A percentile compares a stretch with the other conserved stretches of the same genome.
phyloP scores from a whole-genome alignment of 2,888 invertebrate genomes.

The Dioctria rufipes region DNA sequence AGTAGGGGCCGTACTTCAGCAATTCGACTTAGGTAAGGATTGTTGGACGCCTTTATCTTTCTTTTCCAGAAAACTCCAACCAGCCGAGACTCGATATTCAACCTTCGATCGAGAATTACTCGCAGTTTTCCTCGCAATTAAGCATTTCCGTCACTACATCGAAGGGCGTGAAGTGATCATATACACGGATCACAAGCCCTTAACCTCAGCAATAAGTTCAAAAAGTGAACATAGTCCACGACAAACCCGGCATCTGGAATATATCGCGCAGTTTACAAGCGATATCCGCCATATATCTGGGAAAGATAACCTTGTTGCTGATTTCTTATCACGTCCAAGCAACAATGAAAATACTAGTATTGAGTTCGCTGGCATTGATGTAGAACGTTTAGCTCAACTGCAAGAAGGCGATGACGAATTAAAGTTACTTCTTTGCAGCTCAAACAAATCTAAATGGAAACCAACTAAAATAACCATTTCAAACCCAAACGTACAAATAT shows the following conservation, averaged over 20 bases:
- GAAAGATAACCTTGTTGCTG: constrained; percentile 52
- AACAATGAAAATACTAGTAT: neutral
- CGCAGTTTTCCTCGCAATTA: too few species aligned
- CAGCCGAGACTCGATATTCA: too few species aligned
- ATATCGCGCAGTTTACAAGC: constrained; percentile 52
- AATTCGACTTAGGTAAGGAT: too few species aligned
- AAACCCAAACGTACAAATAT: neutral
- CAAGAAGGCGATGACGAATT: constrained; percentile 26
- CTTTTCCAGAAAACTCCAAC: too few species aligned
- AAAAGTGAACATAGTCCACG: constrained; percentile 51
- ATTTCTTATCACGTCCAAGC: constrained; percentile 41
- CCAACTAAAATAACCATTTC: neutral
- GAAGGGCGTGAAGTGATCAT: too few species aligned
- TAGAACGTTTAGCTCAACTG: neutral
- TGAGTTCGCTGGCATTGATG: neutral
- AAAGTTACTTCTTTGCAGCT: neutral
- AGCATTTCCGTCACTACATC: too few species aligned
- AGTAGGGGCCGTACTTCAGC: too few species aligned
- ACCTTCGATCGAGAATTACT: too few species aligned
- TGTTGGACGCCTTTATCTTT: too few species aligned
- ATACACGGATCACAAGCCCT: neutral
- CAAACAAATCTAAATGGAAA: too few species aligned
- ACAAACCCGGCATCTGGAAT: constrained; percentile 55
- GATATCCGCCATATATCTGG: constrained; percentile 47
- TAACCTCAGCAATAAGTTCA: constrained; percentile 23